Percentiles rank a stretch among this genome's conserved stretches.
These are phyloP conservation scores for Smutsia temminckii DNA, from an alignment of 2,797 vertebrate genomes.

Conservation along the genomic window DNA sequence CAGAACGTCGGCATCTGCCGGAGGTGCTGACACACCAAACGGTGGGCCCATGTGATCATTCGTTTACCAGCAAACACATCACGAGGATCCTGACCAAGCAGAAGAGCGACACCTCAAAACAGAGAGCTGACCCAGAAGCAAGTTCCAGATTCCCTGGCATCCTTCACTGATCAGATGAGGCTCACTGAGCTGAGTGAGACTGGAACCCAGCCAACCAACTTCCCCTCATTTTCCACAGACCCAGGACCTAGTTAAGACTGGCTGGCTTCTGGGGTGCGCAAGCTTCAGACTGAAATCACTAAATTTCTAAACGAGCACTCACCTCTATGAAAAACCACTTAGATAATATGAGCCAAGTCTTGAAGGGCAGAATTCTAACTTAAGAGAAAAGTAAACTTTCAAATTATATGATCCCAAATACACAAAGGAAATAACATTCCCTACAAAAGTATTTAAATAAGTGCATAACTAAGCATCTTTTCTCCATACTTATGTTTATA, in stretches of 20 bases:
- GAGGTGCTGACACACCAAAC: neutral
- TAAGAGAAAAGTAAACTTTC: slow-evolving; percentile 1
- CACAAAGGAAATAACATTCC: neutral
- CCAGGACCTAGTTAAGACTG: neutral
- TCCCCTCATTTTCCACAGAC: neutral
- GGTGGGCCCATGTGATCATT: neutral
- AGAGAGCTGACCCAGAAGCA: neutral
- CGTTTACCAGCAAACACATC: neutral
- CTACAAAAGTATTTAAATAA: slow-evolving; percentile 44
- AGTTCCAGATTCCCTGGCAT: neutral
- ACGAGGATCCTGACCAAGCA: neutral
- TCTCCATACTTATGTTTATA: neutral
- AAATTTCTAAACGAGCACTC: neutral
- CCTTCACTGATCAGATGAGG: slow-evolving; percentile 23
- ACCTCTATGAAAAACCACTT: neutral
- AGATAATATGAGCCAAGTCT: neutral
- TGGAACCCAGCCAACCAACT: neutral
- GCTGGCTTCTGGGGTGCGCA: neutral
- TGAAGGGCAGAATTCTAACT: neutral
- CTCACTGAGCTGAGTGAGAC: neutral
- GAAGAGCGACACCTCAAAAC: neutral
- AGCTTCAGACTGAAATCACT: neutral
- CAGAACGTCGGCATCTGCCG: neutral
- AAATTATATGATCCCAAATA: neutral
- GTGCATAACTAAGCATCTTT: neutral